Conservation (phyloP, 2,797 vertebrate genomes). For the Carcharodon carcharias region DNA sequence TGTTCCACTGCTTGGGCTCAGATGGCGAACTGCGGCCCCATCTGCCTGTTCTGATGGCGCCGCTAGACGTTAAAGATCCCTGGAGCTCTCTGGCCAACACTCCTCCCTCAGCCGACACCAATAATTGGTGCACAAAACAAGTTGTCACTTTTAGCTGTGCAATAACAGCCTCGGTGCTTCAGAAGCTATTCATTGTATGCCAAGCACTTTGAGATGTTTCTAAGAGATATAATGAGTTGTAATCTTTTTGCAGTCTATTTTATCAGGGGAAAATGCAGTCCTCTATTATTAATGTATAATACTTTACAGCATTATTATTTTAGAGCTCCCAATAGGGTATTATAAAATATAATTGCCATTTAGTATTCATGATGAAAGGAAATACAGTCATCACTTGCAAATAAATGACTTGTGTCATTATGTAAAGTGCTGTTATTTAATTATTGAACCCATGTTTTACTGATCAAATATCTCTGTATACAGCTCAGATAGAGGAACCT, state of each 20-base stretch:
- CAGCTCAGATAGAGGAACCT: background rate
- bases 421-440: background rate
- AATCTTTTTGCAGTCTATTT: background rate
- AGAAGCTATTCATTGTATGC: background rate
- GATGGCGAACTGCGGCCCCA: background rate
- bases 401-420: slow-evolving; percentile 8
- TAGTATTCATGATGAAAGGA: slow-evolving; percentile 13
- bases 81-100: background rate
- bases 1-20: background rate
- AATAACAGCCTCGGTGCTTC: background rate
- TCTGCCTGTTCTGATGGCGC: background rate
- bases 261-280: background rate
- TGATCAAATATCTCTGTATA: background rate
- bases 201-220: background rate
- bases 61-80: background rate
- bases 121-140: background rate
- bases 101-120: background rate
- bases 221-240: background rate
- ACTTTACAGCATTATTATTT: background rate
- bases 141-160: background rate
- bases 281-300: slow-evolving; percentile 7
- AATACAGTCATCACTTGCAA: background rate
- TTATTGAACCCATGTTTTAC: slow-evolving; percentile 3
- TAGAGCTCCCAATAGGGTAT: background rate
- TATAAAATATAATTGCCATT: background rate